Evolutionary conservation across 37 sponge, comb jelly and placozoan species (phyloP).

Genomic region (Spongia lamella): DNA sequence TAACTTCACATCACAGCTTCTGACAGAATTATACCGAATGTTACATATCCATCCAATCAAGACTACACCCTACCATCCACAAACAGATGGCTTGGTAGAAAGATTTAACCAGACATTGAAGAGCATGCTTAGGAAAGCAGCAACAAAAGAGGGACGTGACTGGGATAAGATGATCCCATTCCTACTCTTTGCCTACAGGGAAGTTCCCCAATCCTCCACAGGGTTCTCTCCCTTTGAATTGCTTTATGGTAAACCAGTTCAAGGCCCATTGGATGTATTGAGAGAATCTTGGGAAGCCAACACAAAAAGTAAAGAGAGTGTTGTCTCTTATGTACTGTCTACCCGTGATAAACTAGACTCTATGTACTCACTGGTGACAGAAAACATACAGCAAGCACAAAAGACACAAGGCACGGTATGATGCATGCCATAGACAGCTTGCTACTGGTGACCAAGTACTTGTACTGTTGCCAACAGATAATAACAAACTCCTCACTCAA

Average conservation of each 20-base stretch:
- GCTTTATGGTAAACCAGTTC: not conserved
- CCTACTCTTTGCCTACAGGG: not conserved
- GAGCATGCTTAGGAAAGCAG: conserved; percentile 1
- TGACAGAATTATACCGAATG: too few species aligned
- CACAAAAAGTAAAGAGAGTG: not conserved
- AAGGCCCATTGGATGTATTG: conserved; percentile 11
- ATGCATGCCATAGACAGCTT: not conserved
- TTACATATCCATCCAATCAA: too few species aligned
- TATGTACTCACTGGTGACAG: not conserved
- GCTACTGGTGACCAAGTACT: not conserved
- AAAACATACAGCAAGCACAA: conserved; percentile 2
- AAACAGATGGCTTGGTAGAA: too few species aligned
- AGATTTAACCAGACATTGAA: conserved; percentile 1
- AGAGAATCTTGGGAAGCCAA: not conserved
- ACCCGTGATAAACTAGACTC: not conserved
- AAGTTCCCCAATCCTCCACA: conserved; percentile 2
- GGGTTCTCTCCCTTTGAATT: conserved; percentile 8
- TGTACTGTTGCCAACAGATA: not conserved
- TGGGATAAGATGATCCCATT: conserved; percentile 11
- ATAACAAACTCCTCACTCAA: not conserved
- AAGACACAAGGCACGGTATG: conserved; percentile 6
- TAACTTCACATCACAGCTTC: too few species aligned
- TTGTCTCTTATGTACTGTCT: conserved; percentile 2
- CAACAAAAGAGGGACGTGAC: conserved; percentile 15
- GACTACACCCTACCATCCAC: too few species aligned